Conservation (phyloP, 2,797 vertebrate species). For the Dryobates pubescens region DNA sequence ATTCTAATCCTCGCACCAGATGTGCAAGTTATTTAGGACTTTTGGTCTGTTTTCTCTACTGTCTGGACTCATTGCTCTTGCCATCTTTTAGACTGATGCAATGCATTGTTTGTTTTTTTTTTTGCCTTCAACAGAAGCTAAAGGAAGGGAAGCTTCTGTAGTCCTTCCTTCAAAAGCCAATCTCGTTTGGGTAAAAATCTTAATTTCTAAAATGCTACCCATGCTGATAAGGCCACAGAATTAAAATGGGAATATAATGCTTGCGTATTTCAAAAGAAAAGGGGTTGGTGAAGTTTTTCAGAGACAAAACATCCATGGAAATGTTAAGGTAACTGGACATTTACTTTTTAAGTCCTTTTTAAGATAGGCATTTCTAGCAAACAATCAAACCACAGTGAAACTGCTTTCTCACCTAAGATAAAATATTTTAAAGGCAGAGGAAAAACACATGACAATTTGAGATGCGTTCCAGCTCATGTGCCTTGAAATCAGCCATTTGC, state of each 20-base stretch:
- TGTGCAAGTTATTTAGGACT: not conserved
- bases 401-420: not conserved
- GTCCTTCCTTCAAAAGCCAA: not conserved
- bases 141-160: not conserved
- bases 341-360: not conserved
- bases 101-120: too few species aligned
- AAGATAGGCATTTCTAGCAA: not conserved
- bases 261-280: not conserved
- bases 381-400: not conserved
- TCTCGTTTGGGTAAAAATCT: not conserved
- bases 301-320: not conserved
- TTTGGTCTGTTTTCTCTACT: not conserved
- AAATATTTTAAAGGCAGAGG: not conserved
- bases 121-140: not conserved
- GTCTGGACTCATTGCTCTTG: not conserved
- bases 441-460: not conserved
- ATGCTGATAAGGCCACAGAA: not conserved
- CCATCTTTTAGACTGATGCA: not conserved
- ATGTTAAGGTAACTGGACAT: not conserved
- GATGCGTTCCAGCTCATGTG: not conserved
- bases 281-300: not conserved
- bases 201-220: not conserved
- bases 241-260: not conserved
- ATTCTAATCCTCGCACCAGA: not conserved
- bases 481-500: slow-evolving; percentile 10